A percentile compares a stretch with the other conserved stretches of the same genome.
Evolutionary conservation across 2,888 invertebrate genomes (phyloP).

Genomic region (Morinoia aosen): DNA sequence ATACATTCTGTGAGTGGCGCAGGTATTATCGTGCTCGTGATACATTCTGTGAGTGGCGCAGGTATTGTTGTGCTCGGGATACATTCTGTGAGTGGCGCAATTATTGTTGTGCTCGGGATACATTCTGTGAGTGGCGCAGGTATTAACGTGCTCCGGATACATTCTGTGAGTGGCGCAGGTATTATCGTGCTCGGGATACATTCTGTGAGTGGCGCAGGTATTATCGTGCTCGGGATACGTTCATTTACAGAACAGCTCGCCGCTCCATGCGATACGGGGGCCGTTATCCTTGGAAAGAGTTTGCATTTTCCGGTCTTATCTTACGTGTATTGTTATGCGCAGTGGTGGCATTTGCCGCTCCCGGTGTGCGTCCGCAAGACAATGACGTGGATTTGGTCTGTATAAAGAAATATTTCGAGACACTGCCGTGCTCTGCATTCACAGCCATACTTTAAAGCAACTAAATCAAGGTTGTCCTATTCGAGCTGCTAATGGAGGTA

Average conservation of each 20-base stretch:
- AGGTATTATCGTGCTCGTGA: too few relatives aligned
- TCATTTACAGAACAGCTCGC: neutral
- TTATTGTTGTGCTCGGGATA: too few relatives aligned
- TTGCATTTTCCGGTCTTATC: neutral
- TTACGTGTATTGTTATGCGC: neutral
- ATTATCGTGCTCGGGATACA: too few relatives aligned
- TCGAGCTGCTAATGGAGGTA: neutral
- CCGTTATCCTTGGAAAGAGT: neutral
- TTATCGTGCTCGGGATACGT: neutral
- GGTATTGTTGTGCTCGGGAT: too few relatives aligned
- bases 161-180: too few relatives aligned
- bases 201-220: neutral
- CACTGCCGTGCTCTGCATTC: neutral
- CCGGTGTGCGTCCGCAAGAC: neutral
- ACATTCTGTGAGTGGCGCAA: too few relatives aligned
- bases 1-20: too few relatives aligned
- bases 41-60: too few relatives aligned
- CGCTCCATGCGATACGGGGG: neutral
- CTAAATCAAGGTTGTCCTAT: neutral
- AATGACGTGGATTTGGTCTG: neutral
- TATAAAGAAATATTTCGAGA: neutral
- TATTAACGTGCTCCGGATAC: too few relatives aligned
- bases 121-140: too few relatives aligned
- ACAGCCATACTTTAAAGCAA: neutral
- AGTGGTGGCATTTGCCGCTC: neutral